Evolutionary conservation across 2,797 vertebrate genomes (phyloP), one percentile per base, ranked within the genome.

Genomic region (Anguilla megastoma): DNA sequence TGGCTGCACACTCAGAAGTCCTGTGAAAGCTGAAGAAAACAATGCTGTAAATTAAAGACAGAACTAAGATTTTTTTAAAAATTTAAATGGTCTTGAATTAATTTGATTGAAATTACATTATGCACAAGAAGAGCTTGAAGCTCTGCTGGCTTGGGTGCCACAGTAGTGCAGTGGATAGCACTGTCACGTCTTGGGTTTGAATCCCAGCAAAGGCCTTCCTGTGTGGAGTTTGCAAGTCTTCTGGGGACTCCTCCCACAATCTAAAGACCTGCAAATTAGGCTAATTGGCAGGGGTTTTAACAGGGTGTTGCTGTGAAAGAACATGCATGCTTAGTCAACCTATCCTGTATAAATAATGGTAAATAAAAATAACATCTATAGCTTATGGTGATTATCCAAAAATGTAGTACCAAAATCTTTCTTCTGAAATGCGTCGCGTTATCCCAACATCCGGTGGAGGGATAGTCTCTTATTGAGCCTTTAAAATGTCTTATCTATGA

Each of bases 401-500:
- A 33, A 14, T 16, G 30, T 74, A 2, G 18, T 21, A 21, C 5
- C 14, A 21, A 21, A 79, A 5, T 41, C 36, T 24, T 10, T 82
- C 12, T 82, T 48, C 14, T 48, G 21, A 82, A 24, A 48, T 48
- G 41, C 7, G n/a, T 82, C 0, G 27, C 21, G 9, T 82, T 82
- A 50, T 82, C 21, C 21, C 16, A 9, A 50, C 79, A 82, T 82
- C 45, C n/a, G 45, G 45, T 50, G 27, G 79, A 50, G 36, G 45
- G 79, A n/a, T 2, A 10, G 79, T 24, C 79, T 45, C 33, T 82
- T 50, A 82, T 48, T 45, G n/a, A 45, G 1, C 24, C 27, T 79
- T 79, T 50, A n/a, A 82, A n/a, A 50, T 82, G 79, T 50, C 45
- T 82, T 82, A n/a, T 50, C 24, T n/a, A 12, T 50, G 45, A 82